These are phyloP conservation scores for Rhombomys opimus DNA, from an alignment of 2,113 vertebrate genomes.

Conservation along the genomic window DNA sequence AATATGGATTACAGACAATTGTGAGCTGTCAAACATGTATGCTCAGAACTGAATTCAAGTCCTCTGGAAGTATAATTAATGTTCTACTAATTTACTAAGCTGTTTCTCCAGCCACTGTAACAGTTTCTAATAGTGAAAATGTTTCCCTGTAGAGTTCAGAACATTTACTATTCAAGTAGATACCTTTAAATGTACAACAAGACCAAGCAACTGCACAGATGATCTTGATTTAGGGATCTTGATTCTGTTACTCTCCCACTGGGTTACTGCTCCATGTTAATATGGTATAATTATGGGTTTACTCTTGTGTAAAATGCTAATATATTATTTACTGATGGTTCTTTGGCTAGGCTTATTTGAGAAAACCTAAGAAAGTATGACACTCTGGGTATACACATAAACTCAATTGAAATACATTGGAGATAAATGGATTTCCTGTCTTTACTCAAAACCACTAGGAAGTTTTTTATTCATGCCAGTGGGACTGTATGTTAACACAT, in stretches of 20 bases:
- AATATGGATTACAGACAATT: neutral
- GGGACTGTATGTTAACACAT: neutral
- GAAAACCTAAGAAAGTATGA: neutral
- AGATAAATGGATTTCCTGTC: neutral
- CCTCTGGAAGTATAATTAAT: neutral
- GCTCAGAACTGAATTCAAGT: neutral
- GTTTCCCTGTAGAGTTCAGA: neutral
- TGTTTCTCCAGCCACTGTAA: neutral
- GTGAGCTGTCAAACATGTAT: neutral
- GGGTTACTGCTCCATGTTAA: neutral
- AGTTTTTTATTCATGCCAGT: neutral
- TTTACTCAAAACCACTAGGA: neutral
- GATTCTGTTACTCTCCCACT: neutral
- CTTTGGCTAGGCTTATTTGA: neutral
- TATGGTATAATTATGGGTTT: neutral
- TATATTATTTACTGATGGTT: neutral
- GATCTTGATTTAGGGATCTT: neutral
- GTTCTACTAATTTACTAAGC: neutral
- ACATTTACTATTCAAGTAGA: neutral
- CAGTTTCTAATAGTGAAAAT: neutral
- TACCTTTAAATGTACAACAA: neutral
- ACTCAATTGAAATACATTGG: neutral
- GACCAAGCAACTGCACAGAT: neutral
- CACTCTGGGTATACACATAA: neutral
- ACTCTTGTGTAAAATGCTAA: slow-evolving; percentile 5